phyloP scores from a whole-genome alignment of 1,140 invertebrate species.

The Maniola jurtina region DNA sequence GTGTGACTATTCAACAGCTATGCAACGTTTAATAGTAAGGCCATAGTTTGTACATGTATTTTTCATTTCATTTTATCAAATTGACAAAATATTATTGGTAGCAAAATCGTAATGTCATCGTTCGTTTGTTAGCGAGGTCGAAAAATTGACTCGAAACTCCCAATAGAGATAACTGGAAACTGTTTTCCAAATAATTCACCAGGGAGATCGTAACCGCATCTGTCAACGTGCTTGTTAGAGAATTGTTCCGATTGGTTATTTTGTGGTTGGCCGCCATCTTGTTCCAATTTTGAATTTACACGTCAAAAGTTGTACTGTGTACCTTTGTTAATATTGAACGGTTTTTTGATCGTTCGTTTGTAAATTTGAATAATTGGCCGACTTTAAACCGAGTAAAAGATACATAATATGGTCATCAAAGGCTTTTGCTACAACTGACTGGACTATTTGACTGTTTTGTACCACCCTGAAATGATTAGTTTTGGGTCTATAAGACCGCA shows the following conservation, averaged over 20 bases:
- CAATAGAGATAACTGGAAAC: slow-evolving; percentile 10
- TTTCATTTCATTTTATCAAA: too few relatives aligned
- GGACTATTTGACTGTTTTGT: too few relatives aligned
- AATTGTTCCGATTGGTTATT: slow-evolving; percentile 28
- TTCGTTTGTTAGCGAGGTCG: neutral
- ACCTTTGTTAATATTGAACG: too few relatives aligned
- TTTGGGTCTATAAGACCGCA: too few relatives aligned
- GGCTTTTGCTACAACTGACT: too few relatives aligned
- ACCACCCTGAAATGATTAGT: too few relatives aligned
- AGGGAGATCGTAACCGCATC: slow-evolving; percentile 20
- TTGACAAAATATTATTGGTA: too few relatives aligned
- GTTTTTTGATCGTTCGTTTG: neutral
- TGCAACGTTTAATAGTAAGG: too few relatives aligned
- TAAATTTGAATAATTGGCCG: slow-evolving; percentile 3
- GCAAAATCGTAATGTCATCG: neutral
- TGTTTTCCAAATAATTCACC: slow-evolving; percentile 27
- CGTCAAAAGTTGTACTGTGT: neutral
- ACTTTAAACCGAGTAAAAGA: too few relatives aligned
- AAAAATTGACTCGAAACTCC: slow-evolving; percentile 15
- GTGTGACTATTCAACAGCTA: too few relatives aligned
- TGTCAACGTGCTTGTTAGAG: slow-evolving; percentile 25
- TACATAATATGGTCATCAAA: too few relatives aligned
- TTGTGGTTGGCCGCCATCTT: slow-evolving; percentile 29
- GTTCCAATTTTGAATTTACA: slow-evolving; percentile 13
- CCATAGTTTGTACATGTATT: too few relatives aligned